phyloP scores from a whole-genome alignment of 2,888 invertebrate genomes.

The Heliconius sara region DNA sequence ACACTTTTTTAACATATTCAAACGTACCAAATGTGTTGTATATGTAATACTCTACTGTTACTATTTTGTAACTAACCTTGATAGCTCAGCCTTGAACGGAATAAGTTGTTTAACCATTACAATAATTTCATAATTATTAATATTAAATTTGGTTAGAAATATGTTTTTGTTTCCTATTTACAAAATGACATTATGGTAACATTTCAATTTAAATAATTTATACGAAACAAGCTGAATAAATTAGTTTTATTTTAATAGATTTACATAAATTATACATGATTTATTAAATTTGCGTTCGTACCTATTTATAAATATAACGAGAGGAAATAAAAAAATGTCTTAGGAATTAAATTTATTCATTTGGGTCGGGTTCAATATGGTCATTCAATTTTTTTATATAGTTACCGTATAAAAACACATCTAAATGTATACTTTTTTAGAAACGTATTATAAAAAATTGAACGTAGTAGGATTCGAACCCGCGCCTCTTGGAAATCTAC shows the following conservation, averaged over 20 bases:
- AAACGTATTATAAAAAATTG: too few species aligned
- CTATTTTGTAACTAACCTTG: conserved; percentile 35
- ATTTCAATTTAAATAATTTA: not conserved
- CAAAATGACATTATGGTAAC: not conserved
- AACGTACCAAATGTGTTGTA: conserved; percentile 25
- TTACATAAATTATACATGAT: conserved; percentile 6
- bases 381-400: not conserved
- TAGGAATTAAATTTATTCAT: not conserved
- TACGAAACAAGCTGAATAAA: not conserved
- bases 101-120: not conserved
- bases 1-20: conserved; percentile 29
- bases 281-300: not conserved
- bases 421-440: too few species aligned
- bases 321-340: not conserved
- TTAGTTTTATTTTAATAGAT: conserved; percentile 3
- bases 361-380: not conserved
- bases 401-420: not conserved
- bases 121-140: not conserved
- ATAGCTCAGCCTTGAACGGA: conserved; percentile 16
- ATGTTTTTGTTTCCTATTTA: not conserved
- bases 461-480: too few species aligned
- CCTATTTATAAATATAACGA: not conserved
- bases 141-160: not conserved
- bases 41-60: conserved; percentile 26
- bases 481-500: too few species aligned